Base-by-base conservation (phyloP, 1,140 invertebrate species). In the Aleiodes sp. region DNA sequence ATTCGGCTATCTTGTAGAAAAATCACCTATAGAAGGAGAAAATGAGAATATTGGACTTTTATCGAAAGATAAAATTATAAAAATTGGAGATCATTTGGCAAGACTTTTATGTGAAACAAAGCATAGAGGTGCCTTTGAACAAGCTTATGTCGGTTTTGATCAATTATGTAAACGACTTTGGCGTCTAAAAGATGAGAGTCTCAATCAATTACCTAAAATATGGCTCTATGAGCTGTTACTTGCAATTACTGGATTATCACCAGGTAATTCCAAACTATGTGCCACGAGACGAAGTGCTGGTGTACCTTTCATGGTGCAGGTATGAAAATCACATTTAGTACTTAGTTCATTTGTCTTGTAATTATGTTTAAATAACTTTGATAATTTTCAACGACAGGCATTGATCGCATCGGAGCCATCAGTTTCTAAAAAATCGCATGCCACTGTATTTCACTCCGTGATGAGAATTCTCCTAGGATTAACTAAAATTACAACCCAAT, bases 41-140 rank as follows among this genome's bases (percentile, higher is more conserved):
- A 68, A 75, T 61, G 60, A 41, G 43, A 26, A 24, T 65, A n/a
- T 19, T 24, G 79, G 76, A 37, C 57, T 84, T 7, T 28, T 85
- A 31, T 67, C 71, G 1, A 66, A 79, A 63, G 35, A 74, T 33
- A 79, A 89, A 77, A 79, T 94, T 46, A 66, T 86, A 12, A 71
- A 80, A 21, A 92, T 95, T 63, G 94, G 93, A 0, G 88, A 92
- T 21, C 91, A 92, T 82, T 92, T 96, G 72, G 90, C 91, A 0
- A 80, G 84, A 1, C 84, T 97, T 29, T 88, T 96, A 16, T 87
- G 90, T 1, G 91, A 94, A 81, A 94, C 94, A 0, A 96, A 96
- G 83, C 97, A 99, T 84, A 88, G 96, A 71, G 97, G 97, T 2
- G 96, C 97, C 39, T 98, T 98, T 87, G 97, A 99, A 82, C 94